Percentiles rank a stretch among this genome's conserved stretches.
phyloP scores from a whole-genome alignment of 2,797 vertebrate genomes.

The Pipistrellus pipistrellus region DNA sequence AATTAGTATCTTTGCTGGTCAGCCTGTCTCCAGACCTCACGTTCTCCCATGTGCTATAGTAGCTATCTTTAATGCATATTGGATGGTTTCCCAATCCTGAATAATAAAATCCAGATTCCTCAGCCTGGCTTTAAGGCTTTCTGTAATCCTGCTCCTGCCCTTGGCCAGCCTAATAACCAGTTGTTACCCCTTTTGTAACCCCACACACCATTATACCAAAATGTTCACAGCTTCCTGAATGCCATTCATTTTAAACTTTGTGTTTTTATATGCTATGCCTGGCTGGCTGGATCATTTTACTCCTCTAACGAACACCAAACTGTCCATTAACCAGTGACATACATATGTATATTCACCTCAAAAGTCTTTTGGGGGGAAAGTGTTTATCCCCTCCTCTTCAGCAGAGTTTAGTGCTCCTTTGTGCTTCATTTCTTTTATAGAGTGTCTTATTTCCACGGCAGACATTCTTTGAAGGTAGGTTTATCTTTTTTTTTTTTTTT shows the following conservation, averaged over 20 bases:
- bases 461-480: neutral
- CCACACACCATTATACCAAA: neutral
- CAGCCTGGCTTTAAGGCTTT: neutral
- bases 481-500: too few species aligned
- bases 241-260: neutral
- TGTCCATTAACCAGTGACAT: neutral
- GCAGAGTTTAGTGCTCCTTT: neutral
- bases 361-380: neutral
- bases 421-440: neutral
- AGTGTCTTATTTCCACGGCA: neutral
- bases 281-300: neutral
- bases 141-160: neutral
- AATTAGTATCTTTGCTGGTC: neutral
- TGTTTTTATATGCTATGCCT: neutral
- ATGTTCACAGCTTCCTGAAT: conserved; percentile 39
- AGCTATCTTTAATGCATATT: neutral
- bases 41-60: neutral
- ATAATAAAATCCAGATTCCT: conserved; percentile 44
- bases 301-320: neutral
- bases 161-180: neutral
- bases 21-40: neutral
- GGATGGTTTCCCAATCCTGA: conserved; percentile 1
- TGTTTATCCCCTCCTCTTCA: neutral
- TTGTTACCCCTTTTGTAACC: neutral
- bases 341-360: neutral